Percentiles rank a stretch among this genome's conserved stretches.
Evolutionary conservation across 2,113 vertebrate genomes (phyloP).

Genomic region (Tragelaphus strepsiceros): DNA sequence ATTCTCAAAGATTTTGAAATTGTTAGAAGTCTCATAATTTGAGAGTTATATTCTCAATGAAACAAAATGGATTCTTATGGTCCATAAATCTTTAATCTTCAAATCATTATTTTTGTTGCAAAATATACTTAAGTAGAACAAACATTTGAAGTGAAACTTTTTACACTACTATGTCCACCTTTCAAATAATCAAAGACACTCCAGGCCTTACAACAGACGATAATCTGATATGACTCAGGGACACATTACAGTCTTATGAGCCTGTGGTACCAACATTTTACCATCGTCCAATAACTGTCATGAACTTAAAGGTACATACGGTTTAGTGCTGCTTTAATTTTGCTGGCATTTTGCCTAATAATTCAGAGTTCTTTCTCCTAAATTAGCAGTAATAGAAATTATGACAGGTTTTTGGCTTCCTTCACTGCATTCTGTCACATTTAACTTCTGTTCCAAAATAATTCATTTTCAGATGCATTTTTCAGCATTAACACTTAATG

Average conservation of each 20-base stretch:
- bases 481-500: constrained; percentile 8
- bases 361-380: not conserved
- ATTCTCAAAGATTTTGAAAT: not conserved
- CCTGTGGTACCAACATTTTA: not conserved
- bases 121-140: not conserved
- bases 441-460: constrained; percentile 5
- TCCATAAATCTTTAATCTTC: not conserved
- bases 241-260: not conserved
- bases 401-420: constrained; percentile 13
- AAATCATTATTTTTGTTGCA: not conserved
- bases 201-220: not conserved
- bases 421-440: constrained; percentile 18
- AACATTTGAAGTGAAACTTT: not conserved
- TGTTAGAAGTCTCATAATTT: not conserved
- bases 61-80: not conserved
- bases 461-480: constrained; percentile 9
- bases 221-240: not conserved
- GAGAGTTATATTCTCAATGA: not conserved
- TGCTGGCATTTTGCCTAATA: not conserved
- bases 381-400: not conserved
- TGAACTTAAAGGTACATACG: not conserved
- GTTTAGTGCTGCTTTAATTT: not conserved
- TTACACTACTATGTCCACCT: not conserved
- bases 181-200: constrained; percentile 7
- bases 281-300: not conserved